Evolutionary conservation across 92 coral and sea anemone genomes (phyloP).

Genomic region (Phymanthus crucifer): DNA sequence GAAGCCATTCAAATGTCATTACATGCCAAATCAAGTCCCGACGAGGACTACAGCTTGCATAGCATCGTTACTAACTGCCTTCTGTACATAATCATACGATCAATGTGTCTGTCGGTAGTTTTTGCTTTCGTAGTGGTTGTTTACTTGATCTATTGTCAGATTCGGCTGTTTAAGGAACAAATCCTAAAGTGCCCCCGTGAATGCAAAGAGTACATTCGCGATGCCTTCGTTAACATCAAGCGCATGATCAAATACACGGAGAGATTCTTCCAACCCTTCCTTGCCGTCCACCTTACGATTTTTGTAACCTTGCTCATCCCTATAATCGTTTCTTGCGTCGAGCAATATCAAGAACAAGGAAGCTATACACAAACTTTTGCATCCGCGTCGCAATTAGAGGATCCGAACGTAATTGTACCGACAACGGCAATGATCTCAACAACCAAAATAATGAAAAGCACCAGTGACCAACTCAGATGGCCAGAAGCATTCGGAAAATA

Average conservation of each 20-base stretch:
- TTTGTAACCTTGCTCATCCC: slow-evolving; percentile 51
- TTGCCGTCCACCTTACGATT: slow-evolving; percentile 41
- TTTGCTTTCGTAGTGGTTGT: slow-evolving; percentile 49
- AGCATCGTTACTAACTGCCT: slow-evolving; percentile 19
- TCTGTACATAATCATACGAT: slow-evolving; percentile 35
- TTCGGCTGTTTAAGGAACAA: slow-evolving; percentile 51
- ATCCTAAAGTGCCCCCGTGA: slow-evolving; percentile 49
- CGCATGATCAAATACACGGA: slow-evolving; percentile 42
- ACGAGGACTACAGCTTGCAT: slow-evolving; percentile 3
- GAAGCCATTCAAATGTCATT: slow-evolving; percentile 43
- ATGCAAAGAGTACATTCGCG: slow-evolving; percentile 35
- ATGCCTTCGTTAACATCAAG: slow-evolving; percentile 50
- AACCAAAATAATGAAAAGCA: background rate
- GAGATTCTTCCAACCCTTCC: slow-evolving; percentile 52
- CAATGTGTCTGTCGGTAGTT: slow-evolving; percentile 51
- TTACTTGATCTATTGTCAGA: slow-evolving; percentile 53
- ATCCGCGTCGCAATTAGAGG: background rate
- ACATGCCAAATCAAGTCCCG: slow-evolving; percentile 10
- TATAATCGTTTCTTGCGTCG: slow-evolving; percentile 46
- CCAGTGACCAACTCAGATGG: background rate
- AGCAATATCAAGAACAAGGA: slow-evolving; percentile 52
- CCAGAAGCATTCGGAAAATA: background rate
- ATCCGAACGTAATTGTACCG: background rate
- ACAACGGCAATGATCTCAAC: background rate
- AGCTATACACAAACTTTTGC: slow-evolving; percentile 17